Conservation (phyloP, 2,113 vertebrate genomes). For the Electrona antarctica region DNA sequence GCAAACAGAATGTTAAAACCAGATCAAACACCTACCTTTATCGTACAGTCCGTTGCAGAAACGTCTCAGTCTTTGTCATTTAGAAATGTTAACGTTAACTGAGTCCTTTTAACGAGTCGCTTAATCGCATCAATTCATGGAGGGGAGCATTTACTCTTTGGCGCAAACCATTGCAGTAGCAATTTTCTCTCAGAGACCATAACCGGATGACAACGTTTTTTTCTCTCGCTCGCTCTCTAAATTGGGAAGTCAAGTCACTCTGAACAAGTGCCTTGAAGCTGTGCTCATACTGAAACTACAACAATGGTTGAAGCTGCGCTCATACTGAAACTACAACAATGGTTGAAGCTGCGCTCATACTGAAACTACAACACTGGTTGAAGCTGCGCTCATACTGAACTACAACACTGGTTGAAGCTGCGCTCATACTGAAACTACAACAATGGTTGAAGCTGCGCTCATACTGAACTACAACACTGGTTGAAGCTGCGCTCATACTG, state of each 20-base stretch:
- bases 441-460: no score
- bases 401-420: no score
- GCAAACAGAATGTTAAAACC: constrained; percentile 44
- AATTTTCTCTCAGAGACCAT: constrained; percentile 75
- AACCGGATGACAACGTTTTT: constrained; percentile 79
- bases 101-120: constrained; percentile 48
- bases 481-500: no score
- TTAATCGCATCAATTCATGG: constrained; percentile 67
- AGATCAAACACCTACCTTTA: constrained; percentile 80
- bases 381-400: no score
- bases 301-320: no score
- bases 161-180: constrained; percentile 79
- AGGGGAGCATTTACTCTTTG: constrained; percentile 73
- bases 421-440: no score
- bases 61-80: constrained; percentile 70
- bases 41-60: constrained; percentile 85
- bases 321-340: no score
- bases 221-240: constrained; percentile 73
- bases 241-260: constrained; percentile 89
- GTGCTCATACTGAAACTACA: constrained; percentile 71
- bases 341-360: no score
- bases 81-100: constrained; percentile 29
- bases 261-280: constrained; percentile 50
- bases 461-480: no score
- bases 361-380: no score